Percentiles rank a stretch among this genome's conserved stretches.
Conservation (phyloP, 2,888 invertebrate species). For the Drosophila bunnanda region DNA sequence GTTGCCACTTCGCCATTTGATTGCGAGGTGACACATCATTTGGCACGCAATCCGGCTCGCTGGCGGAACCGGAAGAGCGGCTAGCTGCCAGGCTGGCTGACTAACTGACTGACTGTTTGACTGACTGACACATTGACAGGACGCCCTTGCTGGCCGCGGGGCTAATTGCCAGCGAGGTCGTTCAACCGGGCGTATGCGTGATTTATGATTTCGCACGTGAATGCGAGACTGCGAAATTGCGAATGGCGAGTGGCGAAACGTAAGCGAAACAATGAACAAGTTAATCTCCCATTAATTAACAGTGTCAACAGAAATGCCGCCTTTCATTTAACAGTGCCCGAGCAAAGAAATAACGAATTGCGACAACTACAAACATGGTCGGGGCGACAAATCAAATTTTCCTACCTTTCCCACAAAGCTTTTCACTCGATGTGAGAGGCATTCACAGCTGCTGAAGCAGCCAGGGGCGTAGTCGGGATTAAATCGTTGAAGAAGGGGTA, state of each 20-base stretch:
- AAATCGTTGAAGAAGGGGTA: background rate
- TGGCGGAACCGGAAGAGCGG: constrained; percentile 63
- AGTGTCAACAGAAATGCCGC: constrained; percentile 70
- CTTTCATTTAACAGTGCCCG: constrained; percentile 55
- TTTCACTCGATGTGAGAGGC: constrained; percentile 4
- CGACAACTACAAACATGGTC: constrained; percentile 13
- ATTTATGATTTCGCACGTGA: constrained; percentile 63
- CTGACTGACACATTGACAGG: constrained; percentile 44
- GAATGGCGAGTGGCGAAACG: constrained; percentile 18
- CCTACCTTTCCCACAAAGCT: constrained; percentile 6
- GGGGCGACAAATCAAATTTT: constrained; percentile 28
- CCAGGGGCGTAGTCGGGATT: constrained; percentile 5
- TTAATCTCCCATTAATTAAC: constrained; percentile 75
- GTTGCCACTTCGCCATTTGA: constrained; percentile 21
- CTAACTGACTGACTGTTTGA: constrained; percentile 18
- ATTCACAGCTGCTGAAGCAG: constrained; percentile 5
- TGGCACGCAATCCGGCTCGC: constrained; percentile 70
- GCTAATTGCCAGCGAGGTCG: constrained; percentile 71
- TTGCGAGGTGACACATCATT: constrained; percentile 75
- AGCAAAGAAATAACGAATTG: constrained; percentile 29
- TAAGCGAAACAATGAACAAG: constrained; percentile 45
- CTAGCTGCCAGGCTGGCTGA: constrained; percentile 14
- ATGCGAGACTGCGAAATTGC: constrained; percentile 14
- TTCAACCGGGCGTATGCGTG: constrained; percentile 75
- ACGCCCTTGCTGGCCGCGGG: constrained; percentile 40